Evolutionary conservation across 2,797 vertebrate species (phyloP).

Genomic region (Australoheros facetus): DNA sequence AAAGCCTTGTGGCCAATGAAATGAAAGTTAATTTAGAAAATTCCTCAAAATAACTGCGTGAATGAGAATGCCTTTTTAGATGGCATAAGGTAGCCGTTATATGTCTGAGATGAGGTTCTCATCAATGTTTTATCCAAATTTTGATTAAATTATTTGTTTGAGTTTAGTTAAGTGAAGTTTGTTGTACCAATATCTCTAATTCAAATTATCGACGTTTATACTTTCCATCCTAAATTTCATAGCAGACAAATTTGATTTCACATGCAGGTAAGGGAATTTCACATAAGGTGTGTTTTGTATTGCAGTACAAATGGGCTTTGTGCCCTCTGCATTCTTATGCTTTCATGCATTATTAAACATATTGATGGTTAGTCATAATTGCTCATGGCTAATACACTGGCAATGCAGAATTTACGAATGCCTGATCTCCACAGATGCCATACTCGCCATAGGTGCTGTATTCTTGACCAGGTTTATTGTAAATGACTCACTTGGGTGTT

Average conservation of each 20-base stretch:
- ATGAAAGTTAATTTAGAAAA: too few relatives aligned
- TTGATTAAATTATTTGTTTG: too few relatives aligned
- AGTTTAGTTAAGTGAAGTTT: too few relatives aligned
- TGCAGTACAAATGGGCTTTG: background rate
- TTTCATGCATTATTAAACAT: slow-evolving; percentile 39
- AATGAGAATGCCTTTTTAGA: too few relatives aligned
- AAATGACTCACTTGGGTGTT: slow-evolving; percentile 19
- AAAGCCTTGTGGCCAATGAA: too few relatives aligned
- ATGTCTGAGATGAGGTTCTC: too few relatives aligned
- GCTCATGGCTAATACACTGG: slow-evolving; percentile 34
- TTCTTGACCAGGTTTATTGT: slow-evolving; percentile 12
- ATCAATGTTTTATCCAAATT: too few relatives aligned
- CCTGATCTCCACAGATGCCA: background rate
- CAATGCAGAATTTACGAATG: background rate
- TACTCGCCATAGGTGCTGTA: background rate
- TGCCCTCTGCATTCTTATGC: slow-evolving; percentile 26
- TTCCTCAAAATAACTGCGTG: too few relatives aligned
- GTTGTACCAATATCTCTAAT: too few relatives aligned
- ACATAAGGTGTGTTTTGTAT: background rate
- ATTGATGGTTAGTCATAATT: slow-evolving; percentile 9
- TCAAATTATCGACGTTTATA: background rate
- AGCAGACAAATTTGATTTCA: background rate
- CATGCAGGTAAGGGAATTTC: background rate
- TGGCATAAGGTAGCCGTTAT: too few relatives aligned
- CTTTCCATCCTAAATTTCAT: background rate